These are phyloP conservation scores for Coturnix japonica DNA, from an alignment of 2,113 vertebrate species.

Conservation along the genomic window DNA sequence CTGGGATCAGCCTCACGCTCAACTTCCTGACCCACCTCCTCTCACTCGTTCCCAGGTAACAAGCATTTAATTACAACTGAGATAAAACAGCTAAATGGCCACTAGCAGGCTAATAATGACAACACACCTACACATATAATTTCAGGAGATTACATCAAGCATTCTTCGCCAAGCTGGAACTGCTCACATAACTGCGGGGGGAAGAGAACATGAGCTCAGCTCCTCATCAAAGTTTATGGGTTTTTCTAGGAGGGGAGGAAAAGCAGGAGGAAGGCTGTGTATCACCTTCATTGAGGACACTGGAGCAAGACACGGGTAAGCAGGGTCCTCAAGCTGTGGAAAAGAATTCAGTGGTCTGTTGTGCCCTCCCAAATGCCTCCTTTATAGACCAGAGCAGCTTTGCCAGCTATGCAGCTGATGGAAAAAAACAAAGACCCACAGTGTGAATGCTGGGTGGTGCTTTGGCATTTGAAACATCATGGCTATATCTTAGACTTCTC, in stretches of 20 bases:
- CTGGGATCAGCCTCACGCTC: not conserved
- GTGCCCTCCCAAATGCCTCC: no score
- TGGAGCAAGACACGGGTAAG: not conserved
- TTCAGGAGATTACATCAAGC: slow-evolving; percentile 37
- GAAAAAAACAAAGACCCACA: not conserved
- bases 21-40: slow-evolving; percentile 22
- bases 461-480: not conserved
- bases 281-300: not conserved
- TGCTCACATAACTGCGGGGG: not conserved
- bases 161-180: not conserved
- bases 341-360: not conserved
- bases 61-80: not conserved
- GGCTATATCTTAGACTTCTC: not conserved
- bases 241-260: not conserved
- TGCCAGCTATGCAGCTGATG: not conserved
- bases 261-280: not conserved
- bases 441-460: not conserved
- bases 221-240: not conserved
- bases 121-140: not conserved
- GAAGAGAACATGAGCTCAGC: not conserved
- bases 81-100: slow-evolving; percentile 13
- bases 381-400: no score
- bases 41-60: slow-evolving; percentile 22
- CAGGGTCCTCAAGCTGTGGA: not conserved
- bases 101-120: slow-evolving; percentile 26